Base-by-base conservation (phyloP, 2,113 vertebrate species). In the Anguilla rostrata region DNA sequence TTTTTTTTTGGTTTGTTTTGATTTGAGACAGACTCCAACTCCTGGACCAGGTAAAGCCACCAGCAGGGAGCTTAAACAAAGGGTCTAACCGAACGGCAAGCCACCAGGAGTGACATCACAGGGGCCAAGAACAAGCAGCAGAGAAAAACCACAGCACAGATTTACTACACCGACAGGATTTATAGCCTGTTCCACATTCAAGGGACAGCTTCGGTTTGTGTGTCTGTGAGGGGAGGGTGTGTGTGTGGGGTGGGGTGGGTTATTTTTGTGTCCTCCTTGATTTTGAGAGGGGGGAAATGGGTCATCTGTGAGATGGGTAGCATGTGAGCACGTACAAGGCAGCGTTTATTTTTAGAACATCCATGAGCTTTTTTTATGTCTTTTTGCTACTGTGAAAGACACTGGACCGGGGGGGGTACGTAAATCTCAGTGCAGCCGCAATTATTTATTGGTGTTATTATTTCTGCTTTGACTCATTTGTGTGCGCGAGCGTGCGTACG, bases 341-440 rank as follows among this genome's bases (percentile, higher is more conserved):
- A 18, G 85, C 57, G 0, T 9, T 63, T 86, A 86, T 86, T 86
- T 86, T 82, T 71, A 82, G 57, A 82, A 46, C 41, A 40, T 49
- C 41, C 80, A 81, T 86, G 80, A 71, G 80, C 46, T 39, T 63
- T 82, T 43, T 41, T 14, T 16, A 2, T 4, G 3, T 26, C 11
- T 66, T 26, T 14, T 53, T 53, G 7, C 49, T 20, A 56, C 40
- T 53, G 66, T 63, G 85, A 82, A 86, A 39, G 56, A 71, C 81
- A 82, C 60, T 20, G 53, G 71, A 66, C 71, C 56, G 39, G 2
- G 22, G 56, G 2, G 22, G 56, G 85, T 86, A 83, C 82, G 41
- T 82, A 66, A 86, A 82, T 86, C 57, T 79, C 39, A 29, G 12
- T 40, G 5, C 85, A 82, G 80, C 80, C 66, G 84, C 71, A 29